Base-by-base conservation (phyloP, 1,140 invertebrate genomes). In the Diploscapter pachys region DNA sequence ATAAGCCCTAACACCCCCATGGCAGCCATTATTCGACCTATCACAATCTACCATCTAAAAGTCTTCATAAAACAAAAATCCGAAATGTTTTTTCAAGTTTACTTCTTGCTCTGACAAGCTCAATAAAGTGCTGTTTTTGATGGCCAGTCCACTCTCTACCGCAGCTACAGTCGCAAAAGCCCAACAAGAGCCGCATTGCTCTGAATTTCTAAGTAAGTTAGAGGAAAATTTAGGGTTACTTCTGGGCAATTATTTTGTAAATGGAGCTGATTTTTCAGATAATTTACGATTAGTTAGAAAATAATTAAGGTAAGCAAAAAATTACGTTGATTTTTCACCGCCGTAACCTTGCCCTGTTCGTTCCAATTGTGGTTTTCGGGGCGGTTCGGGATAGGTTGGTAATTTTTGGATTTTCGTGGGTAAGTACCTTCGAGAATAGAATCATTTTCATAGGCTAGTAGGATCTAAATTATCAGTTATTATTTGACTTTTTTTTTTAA, bases 121-220 rank as follows among this genome's bases (percentile, higher is more conserved):
- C 5, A 75, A 62, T 13, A 62, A 49, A 2, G 4, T 53, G 6
- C 59, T 50, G 9, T 63, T 71, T n/a, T 64, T 70, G 53, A 75
- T 75, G 5, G 74, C 74, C 51, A 56, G 54, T 11, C 65, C 61
- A 8, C 67, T 49, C 63, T 75, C 74, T 2, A 75, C 54, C 3
- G 74, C 57, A 61, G 74, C 74, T 3, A 75, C 74, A 3, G 56
- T 53, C 3, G 74, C 67, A 54, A 75, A 75, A 6, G 74, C 74
- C 74, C 74, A 75, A 65, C 74, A 75, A 11, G 74, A 75, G 9
- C 74, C 74, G 49, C 74, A 75, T 56, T 70, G 67, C 8, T 63
- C 68, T 71, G 51, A 55, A 69, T 59, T 11, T 59, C 9, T 59
- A 59, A 59, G 31, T 31, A 31, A 31, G 31, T 31, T 31, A 31